These are phyloP conservation scores for Heliconius himera DNA, from an alignment of 1,140 invertebrate species.

Conservation along the genomic window DNA sequence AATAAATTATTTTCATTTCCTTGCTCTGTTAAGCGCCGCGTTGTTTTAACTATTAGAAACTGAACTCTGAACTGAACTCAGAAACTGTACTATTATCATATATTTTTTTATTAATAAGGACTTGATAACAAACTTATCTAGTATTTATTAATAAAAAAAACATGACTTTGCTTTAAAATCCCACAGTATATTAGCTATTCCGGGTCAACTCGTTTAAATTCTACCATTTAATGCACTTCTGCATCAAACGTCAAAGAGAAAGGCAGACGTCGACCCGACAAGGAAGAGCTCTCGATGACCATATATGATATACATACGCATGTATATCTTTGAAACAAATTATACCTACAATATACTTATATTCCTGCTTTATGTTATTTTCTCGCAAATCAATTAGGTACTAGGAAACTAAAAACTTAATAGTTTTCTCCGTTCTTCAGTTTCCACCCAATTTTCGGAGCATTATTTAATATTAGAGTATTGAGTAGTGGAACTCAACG, in stretches of 20 bases:
- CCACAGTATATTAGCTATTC: not conserved
- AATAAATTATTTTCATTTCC: too few relatives aligned
- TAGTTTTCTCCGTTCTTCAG: too few relatives aligned
- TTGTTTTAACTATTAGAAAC: not conserved
- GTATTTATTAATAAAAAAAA: not conserved
- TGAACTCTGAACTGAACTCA: too few relatives aligned
- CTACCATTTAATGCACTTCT: not conserved
- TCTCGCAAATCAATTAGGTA: too few relatives aligned
- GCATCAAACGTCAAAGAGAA: slow-evolving; percentile 9
- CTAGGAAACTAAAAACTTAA: too few relatives aligned
- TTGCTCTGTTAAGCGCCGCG: not conserved
- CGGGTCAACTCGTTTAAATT: slow-evolving; percentile 1
- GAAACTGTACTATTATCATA: too few relatives aligned
- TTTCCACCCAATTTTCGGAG: too few relatives aligned
- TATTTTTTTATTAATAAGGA: too few relatives aligned
- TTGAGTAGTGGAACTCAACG: not conserved
- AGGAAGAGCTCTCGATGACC: slow-evolving; percentile 6
- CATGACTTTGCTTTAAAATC: not conserved
- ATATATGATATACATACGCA: not conserved
- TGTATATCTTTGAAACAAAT: not conserved
- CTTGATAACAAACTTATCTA: too few relatives aligned
- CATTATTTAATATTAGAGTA: too few relatives aligned
- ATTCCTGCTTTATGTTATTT: not conserved
- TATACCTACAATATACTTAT: not conserved
- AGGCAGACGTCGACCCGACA: slow-evolving; percentile 3